Conservation (phyloP, 2,797 vertebrate genomes). For the Erpetoichthys calabaricus region DNA sequence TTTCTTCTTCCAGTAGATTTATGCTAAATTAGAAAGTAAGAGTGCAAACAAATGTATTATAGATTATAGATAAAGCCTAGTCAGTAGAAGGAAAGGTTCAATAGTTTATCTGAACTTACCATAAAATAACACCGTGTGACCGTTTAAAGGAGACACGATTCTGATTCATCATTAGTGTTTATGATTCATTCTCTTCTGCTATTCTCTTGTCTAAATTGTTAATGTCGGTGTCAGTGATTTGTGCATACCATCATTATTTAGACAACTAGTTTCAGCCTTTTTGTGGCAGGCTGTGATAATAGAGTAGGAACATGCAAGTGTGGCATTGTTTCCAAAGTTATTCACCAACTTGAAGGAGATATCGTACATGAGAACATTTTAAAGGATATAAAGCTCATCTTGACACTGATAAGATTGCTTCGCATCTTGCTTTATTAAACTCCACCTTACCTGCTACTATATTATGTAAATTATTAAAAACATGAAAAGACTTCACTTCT, state of each 20-base stretch:
- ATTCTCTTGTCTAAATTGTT: not conserved
- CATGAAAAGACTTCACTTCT: too few relatives aligned
- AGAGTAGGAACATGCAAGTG: too few relatives aligned
- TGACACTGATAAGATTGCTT: too few relatives aligned
- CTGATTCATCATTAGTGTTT: not conserved
- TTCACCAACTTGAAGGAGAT: too few relatives aligned
- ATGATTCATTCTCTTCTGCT: constrained; percentile 2
- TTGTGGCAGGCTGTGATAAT: not conserved
- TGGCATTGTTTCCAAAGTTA: too few relatives aligned
- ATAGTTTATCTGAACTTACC: constrained; percentile 4
- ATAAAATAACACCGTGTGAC: constrained; percentile 5
- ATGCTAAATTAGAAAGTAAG: not conserved
- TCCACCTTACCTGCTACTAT: too few relatives aligned
- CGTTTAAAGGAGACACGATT: constrained; percentile 1
- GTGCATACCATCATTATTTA: not conserved
- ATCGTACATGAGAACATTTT: too few relatives aligned
- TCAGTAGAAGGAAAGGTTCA: not conserved
- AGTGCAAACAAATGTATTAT: not conserved
- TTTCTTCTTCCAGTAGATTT: too few relatives aligned
- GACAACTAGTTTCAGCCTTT: not conserved
- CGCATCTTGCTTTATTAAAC: too few relatives aligned
- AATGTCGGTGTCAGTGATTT: constrained; percentile 1
- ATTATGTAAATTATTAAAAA: too few relatives aligned
- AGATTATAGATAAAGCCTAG: not conserved
- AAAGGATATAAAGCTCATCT: too few relatives aligned